phyloP scores from a whole-genome alignment of 2,113 vertebrate species.

The Hyaena hyaena region DNA sequence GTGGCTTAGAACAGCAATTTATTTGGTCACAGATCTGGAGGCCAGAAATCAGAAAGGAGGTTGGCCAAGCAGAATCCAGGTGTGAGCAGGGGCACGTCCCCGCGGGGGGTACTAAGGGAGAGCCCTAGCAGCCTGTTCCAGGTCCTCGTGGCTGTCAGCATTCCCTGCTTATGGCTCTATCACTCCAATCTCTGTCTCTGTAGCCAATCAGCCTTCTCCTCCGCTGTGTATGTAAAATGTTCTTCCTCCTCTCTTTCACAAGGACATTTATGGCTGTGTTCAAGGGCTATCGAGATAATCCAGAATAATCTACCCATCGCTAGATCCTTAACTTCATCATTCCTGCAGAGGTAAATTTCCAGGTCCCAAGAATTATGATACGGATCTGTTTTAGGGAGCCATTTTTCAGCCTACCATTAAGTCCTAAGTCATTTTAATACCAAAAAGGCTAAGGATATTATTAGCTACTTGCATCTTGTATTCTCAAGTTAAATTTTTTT shows the following conservation, averaged over 20 bases:
- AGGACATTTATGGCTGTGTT: background rate
- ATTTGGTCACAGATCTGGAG: background rate
- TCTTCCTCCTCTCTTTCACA: background rate
- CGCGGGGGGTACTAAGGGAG: background rate
- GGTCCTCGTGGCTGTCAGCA: background rate
- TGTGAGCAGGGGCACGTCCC: background rate
- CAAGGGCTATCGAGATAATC: background rate
- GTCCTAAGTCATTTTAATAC: background rate
- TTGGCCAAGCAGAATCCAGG: background rate
- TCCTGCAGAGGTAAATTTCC: background rate
- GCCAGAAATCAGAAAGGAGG: background rate
- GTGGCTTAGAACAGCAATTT: slow-evolving; percentile 12
- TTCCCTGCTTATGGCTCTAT: background rate
- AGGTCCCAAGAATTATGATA: background rate
- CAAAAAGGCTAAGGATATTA: background rate
- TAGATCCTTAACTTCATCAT: background rate
- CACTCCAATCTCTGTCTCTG: background rate
- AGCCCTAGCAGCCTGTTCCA: background rate
- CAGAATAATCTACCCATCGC: background rate
- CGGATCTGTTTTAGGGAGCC: background rate
- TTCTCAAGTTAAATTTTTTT: slow-evolving; percentile 2
- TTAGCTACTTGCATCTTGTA: background rate
- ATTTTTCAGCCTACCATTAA: background rate
- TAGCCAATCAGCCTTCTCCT: background rate
- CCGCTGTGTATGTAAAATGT: background rate